A percentile compares a stretch with the other conserved stretches of the same genome.
These are phyloP conservation scores for Daktulosphaira vitifoliae DNA, from an alignment of 1,140 invertebrate species.

Conservation along the genomic window DNA sequence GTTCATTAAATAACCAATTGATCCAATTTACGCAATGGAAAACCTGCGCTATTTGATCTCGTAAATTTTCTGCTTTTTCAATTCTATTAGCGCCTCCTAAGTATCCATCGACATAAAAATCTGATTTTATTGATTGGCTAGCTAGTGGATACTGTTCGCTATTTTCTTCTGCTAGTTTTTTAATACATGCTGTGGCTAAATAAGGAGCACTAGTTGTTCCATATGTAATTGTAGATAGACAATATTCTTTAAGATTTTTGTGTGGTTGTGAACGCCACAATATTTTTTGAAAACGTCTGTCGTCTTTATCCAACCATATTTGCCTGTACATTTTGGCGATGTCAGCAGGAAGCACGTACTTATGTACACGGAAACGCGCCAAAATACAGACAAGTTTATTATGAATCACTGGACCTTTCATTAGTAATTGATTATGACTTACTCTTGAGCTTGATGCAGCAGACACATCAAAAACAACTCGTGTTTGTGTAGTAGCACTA, in stretches of 20 bases:
- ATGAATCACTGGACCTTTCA: no score
- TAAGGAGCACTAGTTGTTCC: conserved; percentile 41
- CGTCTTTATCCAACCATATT: conserved; percentile 39
- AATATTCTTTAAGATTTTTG: conserved; percentile 39
- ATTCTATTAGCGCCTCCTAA: conserved; percentile 34
- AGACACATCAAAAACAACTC: not conserved
- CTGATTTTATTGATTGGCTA: conserved; percentile 34
- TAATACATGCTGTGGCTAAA: conserved; percentile 41
- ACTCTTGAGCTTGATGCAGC: not conserved
- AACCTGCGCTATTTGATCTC: conserved; percentile 36
- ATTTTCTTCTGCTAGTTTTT: conserved; percentile 42
- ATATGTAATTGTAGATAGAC: conserved; percentile 41
- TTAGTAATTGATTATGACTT: conserved; percentile 42
- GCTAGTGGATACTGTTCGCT: conserved; percentile 35
- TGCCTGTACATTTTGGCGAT: no score
- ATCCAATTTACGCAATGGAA: conserved; percentile 40
- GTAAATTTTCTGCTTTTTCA: conserved; percentile 35
- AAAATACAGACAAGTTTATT: conserved; percentile 40
- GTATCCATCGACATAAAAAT: conserved; percentile 39
- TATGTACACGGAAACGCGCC: conserved; percentile 39
- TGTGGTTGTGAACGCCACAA: no score
- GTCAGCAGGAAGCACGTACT: conserved; percentile 41
- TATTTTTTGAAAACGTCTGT: conserved; percentile 39
- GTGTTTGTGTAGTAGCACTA: no score
- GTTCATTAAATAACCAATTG: conserved; percentile 31